These are phyloP conservation scores for Epinotia ramella DNA, from an alignment of 2,888 invertebrate genomes.

Conservation along the genomic window DNA sequence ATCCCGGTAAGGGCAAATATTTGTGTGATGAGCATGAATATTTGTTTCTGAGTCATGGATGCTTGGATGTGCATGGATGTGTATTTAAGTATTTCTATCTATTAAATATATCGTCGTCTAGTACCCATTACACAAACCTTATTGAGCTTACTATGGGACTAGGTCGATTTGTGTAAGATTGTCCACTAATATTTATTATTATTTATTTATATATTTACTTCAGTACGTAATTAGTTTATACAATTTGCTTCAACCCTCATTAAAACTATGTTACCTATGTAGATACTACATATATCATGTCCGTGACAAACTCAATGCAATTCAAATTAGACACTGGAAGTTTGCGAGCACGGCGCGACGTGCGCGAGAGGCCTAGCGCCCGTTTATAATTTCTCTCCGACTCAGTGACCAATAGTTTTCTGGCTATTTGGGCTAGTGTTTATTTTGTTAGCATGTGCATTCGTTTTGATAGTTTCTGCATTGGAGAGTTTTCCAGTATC, in stretches of 20 bases:
- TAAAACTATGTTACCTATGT: not conserved
- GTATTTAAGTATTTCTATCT: too few relatives aligned
- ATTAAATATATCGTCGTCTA: too few relatives aligned
- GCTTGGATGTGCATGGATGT: too few relatives aligned
- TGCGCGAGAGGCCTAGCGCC: constrained; percentile 64
- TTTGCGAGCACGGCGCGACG: constrained; percentile 67
- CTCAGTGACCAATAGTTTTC: constrained; percentile 48
- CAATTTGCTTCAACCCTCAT: not conserved
- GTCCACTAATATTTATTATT: too few relatives aligned
- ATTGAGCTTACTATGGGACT: too few relatives aligned
- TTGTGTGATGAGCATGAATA: too few relatives aligned
- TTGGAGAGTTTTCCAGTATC: not conserved
- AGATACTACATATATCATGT: not conserved
- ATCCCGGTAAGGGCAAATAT: too few relatives aligned
- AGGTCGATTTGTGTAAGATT: too few relatives aligned
- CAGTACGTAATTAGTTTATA: too few relatives aligned
- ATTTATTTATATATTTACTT: not conserved
- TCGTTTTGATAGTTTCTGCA: not conserved
- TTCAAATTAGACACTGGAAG: constrained; percentile 70
- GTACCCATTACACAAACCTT: too few relatives aligned
- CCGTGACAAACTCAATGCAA: constrained; percentile 3
- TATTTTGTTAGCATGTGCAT: constrained; percentile 12
- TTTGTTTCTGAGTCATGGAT: too few relatives aligned
- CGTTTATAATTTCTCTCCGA: constrained; percentile 54
- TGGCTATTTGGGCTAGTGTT: constrained; percentile 24